These are phyloP conservation scores for Heteropelma amictum DNA, from an alignment of 2,888 invertebrate species.

Conservation along the genomic window DNA sequence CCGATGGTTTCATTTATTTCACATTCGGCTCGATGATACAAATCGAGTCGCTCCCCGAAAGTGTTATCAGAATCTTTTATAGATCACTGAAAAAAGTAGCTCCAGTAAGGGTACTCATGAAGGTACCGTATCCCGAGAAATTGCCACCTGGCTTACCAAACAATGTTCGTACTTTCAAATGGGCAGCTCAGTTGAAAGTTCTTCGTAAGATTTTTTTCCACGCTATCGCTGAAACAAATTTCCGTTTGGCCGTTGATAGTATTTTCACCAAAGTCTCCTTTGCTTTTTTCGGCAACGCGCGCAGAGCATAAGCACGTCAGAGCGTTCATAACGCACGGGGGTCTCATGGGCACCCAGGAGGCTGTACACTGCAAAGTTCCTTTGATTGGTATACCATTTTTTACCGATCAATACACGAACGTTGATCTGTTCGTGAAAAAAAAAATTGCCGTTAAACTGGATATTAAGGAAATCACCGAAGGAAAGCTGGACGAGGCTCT, in stretches of 20 bases:
- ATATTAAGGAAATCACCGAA: slow-evolving; percentile 55
- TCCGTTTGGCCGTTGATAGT: too few relatives aligned
- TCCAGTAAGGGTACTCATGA: slow-evolving; percentile 61
- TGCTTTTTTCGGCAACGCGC: too few relatives aligned
- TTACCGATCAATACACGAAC: slow-evolving; percentile 67
- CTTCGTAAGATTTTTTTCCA: too few relatives aligned
- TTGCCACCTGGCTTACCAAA: slow-evolving; percentile 59
- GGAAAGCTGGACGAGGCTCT: slow-evolving; percentile 60
- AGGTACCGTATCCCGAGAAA: slow-evolving; percentile 54
- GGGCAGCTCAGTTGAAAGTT: slow-evolving; percentile 69
- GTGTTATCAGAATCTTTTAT: slow-evolving; percentile 59
- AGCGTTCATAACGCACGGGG: slow-evolving; percentile 71
- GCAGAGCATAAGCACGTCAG: slow-evolving; percentile 69
- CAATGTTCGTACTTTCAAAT: slow-evolving; percentile 59
- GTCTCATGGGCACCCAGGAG: slow-evolving; percentile 68
- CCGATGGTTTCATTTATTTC: slow-evolving; percentile 61
- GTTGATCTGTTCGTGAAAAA: slow-evolving; percentile 50
- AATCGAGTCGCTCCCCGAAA: slow-evolving; percentile 61
- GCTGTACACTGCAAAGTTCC: slow-evolving; percentile 67
- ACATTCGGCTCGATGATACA: slow-evolving; percentile 64
- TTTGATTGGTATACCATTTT: slow-evolving; percentile 70
- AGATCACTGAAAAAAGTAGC: slow-evolving; percentile 52
- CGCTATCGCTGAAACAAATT: too few relatives aligned
- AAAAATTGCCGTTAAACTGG: slow-evolving; percentile 56
- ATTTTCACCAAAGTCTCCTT: too few relatives aligned